Percentiles rank a stretch among this genome's conserved stretches.
These are phyloP conservation scores for Patagioenas fasciata DNA, from an alignment of 2,113 vertebrate genomes.

Conservation along the genomic window DNA sequence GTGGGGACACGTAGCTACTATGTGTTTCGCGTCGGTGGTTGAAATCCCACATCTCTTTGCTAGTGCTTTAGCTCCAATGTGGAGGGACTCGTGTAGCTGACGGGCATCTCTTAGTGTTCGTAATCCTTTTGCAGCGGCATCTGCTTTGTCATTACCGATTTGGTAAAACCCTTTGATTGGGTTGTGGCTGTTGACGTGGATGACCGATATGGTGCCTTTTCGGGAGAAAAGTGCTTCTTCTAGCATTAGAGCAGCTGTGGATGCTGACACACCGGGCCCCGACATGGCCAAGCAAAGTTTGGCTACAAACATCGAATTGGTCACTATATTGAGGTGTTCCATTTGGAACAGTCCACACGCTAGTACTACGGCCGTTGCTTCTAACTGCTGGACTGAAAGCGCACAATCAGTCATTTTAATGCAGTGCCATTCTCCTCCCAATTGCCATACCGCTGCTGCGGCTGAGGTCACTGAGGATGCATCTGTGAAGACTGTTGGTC, in stretches of 20 bases:
- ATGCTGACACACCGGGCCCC: not conserved
- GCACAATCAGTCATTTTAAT: not conserved
- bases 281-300: not conserved
- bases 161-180: too few species aligned
- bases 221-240: not conserved
- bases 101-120: too few species aligned
- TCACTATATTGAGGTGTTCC: not conserved
- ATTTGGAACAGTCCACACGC: not conserved
- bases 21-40: too few species aligned
- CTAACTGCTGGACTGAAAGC: not conserved
- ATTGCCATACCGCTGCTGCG: not conserved
- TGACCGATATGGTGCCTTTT: too few species aligned
- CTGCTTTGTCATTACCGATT: too few species aligned
- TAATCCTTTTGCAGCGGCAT: too few species aligned
- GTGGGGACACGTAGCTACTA: too few species aligned
- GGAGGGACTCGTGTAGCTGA: too few species aligned
- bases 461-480: not conserved
- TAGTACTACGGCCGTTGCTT: rapidly evolving
- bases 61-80: too few species aligned
- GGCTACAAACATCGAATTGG: not conserved
- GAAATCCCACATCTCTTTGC: too few species aligned
- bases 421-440: not conserved
- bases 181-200: too few species aligned
- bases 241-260: not conserved
- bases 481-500: not conserved